Conservation (phyloP, 2,888 invertebrate genomes). For the Seira musarum region DNA sequence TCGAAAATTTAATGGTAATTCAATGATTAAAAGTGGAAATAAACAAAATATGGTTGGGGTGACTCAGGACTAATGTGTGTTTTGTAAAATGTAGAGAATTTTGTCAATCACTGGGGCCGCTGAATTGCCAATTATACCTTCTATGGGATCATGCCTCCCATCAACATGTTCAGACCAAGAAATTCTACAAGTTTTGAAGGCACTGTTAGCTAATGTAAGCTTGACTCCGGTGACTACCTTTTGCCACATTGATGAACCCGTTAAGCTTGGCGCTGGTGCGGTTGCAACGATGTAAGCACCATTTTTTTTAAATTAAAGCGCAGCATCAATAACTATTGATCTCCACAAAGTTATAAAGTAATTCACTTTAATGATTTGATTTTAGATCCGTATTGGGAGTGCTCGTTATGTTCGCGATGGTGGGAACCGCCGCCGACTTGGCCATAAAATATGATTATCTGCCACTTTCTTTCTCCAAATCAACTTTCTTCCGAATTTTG, state of each 20-base stretch:
- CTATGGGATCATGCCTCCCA: slow-evolving; percentile 58
- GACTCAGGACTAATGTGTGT: slow-evolving; percentile 12
- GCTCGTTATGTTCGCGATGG: slow-evolving; percentile 29
- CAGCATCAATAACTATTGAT: no score
- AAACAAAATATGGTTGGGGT: slow-evolving; percentile 18
- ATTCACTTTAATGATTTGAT: neutral
- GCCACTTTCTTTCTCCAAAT: neutral
- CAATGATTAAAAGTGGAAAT: neutral
- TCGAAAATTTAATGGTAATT: slow-evolving; percentile 39
- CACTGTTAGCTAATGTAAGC: slow-evolving; percentile 42
- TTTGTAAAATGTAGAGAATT: slow-evolving; percentile 31
- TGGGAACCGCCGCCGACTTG: slow-evolving; percentile 45
- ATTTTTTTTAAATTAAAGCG: slow-evolving; percentile 16
- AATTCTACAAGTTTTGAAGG: slow-evolving; percentile 32
- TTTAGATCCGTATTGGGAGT: slow-evolving; percentile 45
- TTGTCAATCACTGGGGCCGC: slow-evolving; percentile 30
- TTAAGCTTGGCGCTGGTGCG: slow-evolving; percentile 40
- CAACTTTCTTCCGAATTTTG: neutral
- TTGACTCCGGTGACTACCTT: slow-evolving; percentile 24
- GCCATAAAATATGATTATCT: slow-evolving; percentile 4
- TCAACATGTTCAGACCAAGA: slow-evolving; percentile 61
- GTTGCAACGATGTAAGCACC: slow-evolving; percentile 59
- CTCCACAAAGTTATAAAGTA: no score
- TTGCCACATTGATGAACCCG: slow-evolving; percentile 43
- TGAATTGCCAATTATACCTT: slow-evolving; percentile 37